Evolutionary conservation across 2,113 vertebrate genomes (phyloP).

Genomic region (Seriola dumerili): DNA sequence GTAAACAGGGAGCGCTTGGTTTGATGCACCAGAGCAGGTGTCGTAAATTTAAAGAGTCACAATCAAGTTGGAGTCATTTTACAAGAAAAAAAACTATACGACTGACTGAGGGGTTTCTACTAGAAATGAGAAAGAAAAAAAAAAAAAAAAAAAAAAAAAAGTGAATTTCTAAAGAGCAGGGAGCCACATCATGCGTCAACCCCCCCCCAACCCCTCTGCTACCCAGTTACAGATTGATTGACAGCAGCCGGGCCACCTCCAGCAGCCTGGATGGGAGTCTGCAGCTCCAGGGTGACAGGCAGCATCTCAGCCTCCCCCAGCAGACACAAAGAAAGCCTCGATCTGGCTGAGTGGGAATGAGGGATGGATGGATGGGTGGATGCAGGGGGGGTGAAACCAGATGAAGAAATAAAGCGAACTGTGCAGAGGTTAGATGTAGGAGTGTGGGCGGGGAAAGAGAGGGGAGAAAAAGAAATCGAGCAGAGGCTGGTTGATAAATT

Average conservation of each 20-base stretch:
- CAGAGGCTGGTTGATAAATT: constrained; percentile 71
- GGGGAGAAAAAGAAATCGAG: constrained; percentile 54
- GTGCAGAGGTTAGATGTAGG: constrained; percentile 47
- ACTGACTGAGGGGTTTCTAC: background rate
- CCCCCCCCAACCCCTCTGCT: constrained; percentile 39
- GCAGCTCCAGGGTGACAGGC: constrained; percentile 66
- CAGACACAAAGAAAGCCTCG: constrained; percentile 65
- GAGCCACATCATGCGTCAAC: constrained; percentile 57
- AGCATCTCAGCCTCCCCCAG: constrained; percentile 54
- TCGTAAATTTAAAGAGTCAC: constrained; percentile 22
- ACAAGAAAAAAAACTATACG: constrained; percentile 15
- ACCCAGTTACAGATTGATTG: constrained; percentile 62
- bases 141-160: constrained; percentile 13
- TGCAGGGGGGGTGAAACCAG: constrained; percentile 36
- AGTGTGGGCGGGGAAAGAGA: constrained; percentile 35
- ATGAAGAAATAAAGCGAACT: constrained; percentile 64
- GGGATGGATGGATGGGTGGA: constrained; percentile 37
- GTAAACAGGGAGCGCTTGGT: background rate
- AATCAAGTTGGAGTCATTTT: constrained; percentile 3
- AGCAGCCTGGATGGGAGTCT: constrained; percentile 67
- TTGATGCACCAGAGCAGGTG: background rate
- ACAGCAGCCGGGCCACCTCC: constrained; percentile 66
- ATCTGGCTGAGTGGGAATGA: constrained; percentile 41
- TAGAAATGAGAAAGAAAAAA: background rate
- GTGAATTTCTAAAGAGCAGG: constrained; percentile 59